These are phyloP conservation scores for Umimayanthus kanabou DNA, from an alignment of 92 coral and sea anemone species.

Conservation along the genomic window DNA sequence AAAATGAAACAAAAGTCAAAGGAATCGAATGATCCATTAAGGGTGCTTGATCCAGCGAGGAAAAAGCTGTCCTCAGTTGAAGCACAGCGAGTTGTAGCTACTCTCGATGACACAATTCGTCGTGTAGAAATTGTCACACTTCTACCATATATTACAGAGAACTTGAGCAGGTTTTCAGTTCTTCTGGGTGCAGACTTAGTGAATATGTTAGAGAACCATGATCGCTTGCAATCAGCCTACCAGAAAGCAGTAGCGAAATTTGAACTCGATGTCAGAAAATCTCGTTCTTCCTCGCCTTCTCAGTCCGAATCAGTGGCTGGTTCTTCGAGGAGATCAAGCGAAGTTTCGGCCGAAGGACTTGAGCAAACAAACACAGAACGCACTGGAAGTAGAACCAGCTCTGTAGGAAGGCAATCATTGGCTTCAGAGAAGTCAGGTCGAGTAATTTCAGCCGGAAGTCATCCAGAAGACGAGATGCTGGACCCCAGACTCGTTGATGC, in stretches of 20 bases:
- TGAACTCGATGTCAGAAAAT: conserved; percentile 69
- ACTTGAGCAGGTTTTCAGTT: conserved; percentile 85
- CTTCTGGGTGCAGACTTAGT: conserved; percentile 81
- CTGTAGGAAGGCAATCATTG: conserved; percentile 55
- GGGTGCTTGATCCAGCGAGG: conserved; percentile 92
- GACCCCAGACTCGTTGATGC: conserved; percentile 52
- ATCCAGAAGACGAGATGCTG: conserved; percentile 30
- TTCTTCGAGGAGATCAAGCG: conserved; percentile 79
- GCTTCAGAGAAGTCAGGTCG: conserved; percentile 40
- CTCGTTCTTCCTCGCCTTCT: conserved; percentile 54
- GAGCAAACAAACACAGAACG: conserved; percentile 15
- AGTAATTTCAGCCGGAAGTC: conserved; percentile 44
- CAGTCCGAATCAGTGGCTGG: conserved; percentile 32
- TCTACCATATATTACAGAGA: conserved; percentile 84
- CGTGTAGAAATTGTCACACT: conserved; percentile 83
- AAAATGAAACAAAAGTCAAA: conserved; percentile 71
- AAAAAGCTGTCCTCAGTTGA: conserved; percentile 97
- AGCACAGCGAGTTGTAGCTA: conserved; percentile 93
- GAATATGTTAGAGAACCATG: conserved; percentile 73
- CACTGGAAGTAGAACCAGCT: conserved; percentile 53
- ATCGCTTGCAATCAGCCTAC: conserved; percentile 79
- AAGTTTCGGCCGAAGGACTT: conserved; percentile 46
- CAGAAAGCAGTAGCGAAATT: conserved; percentile 80
- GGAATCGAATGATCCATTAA: conserved; percentile 81
- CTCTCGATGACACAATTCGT: conserved; percentile 85